A percentile compares a stretch with the other conserved stretches of the same genome.
These are phyloP conservation scores for Lasioglossum vierecki DNA, from an alignment of 2,888 invertebrate genomes.

Conservation along the genomic window DNA sequence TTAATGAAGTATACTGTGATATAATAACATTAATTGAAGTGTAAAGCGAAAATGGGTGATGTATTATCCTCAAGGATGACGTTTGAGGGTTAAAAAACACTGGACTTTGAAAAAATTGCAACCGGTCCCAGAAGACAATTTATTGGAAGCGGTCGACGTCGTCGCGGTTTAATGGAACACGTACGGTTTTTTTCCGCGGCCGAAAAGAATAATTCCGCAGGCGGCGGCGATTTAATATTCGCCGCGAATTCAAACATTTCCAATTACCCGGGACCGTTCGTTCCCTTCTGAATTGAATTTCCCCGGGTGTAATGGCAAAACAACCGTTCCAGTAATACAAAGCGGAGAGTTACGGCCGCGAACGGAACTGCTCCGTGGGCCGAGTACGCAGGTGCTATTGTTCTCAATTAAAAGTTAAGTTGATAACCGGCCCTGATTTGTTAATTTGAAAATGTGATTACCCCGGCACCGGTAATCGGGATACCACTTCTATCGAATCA, in stretches of 20 bases:
- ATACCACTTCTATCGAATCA: neutral
- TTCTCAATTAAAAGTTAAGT: conserved; percentile 54
- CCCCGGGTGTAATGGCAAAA: conserved; percentile 3
- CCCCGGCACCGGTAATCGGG: conserved; percentile 20
- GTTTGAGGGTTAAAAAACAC: too few relatives aligned
- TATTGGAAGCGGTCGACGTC: neutral
- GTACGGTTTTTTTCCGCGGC: neutral
- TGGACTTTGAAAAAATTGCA: neutral
- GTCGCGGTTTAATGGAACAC: neutral
- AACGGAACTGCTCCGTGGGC: neutral
- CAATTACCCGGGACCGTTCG: conserved; percentile 5
- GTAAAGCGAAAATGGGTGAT: too few relatives aligned
- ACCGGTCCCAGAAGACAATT: neutral
- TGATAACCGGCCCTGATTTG: conserved; percentile 48
- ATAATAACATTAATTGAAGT: too few relatives aligned
- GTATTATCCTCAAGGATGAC: too few relatives aligned
- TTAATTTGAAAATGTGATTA: conserved; percentile 49
- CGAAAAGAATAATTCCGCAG: neutral
- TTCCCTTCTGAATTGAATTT: conserved; percentile 17
- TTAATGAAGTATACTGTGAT: too few relatives aligned
- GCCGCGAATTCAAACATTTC: conserved; percentile 16
- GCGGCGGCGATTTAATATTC: neutral
- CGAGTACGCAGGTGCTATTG: conserved; percentile 28
- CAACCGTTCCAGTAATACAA: conserved; percentile 10
- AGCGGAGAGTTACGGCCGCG: conserved; percentile 30